These are phyloP conservation scores for Rhinogobio ventralis DNA, from an alignment of 2,797 vertebrate genomes.

Conservation along the genomic window DNA sequence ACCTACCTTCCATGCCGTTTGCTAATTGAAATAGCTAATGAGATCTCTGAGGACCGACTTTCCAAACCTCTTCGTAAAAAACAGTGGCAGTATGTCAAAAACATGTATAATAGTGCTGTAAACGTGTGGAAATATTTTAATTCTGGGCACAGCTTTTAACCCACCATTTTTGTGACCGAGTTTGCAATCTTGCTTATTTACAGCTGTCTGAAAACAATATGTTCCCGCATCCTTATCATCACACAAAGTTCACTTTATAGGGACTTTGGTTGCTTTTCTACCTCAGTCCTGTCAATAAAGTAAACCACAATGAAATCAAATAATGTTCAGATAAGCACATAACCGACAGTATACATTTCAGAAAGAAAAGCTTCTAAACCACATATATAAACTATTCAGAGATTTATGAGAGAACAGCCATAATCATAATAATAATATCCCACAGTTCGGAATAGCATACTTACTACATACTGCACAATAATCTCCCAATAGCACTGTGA, in stretches of 20 bases:
- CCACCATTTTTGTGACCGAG: neutral
- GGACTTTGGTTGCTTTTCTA: neutral
- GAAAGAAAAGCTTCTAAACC: neutral
- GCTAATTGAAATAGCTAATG: slow-evolving; percentile 56
- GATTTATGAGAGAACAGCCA: neutral
- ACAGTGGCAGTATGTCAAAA: slow-evolving; percentile 40
- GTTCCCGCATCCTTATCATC: neutral
- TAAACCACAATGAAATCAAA: neutral
- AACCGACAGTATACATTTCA: neutral
- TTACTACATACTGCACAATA: neutral
- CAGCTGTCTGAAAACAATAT: neutral
- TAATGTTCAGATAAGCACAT: slow-evolving; percentile 1
- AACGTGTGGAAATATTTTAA: slow-evolving; percentile 23
- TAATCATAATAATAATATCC: neutral
- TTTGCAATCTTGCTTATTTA: neutral
- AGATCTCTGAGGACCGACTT: slow-evolving; percentile 45
- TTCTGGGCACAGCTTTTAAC: slow-evolving; percentile 18
- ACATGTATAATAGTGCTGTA: slow-evolving; percentile 36
- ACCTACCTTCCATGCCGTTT: slow-evolving; percentile 33
- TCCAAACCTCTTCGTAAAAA: slow-evolving; percentile 49
- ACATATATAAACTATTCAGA: neutral
- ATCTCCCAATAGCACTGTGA: neutral
- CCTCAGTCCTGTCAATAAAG: slow-evolving; percentile 2
- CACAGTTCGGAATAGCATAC: neutral
- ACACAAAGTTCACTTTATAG: slow-evolving; percentile 1